Conservation (phyloP, 2,888 invertebrate species). For the Drosophila incognita region DNA sequence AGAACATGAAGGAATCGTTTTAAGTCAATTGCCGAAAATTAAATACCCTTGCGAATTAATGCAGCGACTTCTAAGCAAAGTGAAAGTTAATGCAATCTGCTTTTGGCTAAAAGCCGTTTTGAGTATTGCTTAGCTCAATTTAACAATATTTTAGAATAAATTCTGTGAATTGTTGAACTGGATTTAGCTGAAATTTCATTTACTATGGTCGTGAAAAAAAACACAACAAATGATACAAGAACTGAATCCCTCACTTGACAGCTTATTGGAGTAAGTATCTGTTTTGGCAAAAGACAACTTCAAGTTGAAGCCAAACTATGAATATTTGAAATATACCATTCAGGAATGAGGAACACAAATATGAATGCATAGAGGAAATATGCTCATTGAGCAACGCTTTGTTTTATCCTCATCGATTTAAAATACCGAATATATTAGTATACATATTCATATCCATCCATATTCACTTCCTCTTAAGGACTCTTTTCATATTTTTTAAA, state of each 20-base stretch:
- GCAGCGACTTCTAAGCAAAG: not conserved
- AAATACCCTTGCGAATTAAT: constrained; percentile 27
- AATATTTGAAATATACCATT: not conserved
- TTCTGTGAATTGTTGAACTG: not conserved
- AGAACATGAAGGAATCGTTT: constrained; percentile 20
- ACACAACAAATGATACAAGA: not conserved
- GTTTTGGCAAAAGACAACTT: not conserved
- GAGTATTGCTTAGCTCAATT: not conserved
- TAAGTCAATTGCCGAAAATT: not conserved
- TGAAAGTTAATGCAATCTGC: not conserved
- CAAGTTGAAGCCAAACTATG: not conserved
- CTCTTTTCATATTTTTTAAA: not conserved
- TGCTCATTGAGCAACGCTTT: not conserved
- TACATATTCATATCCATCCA: too few species aligned
- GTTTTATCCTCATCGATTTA: not conserved
- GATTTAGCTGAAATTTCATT: not conserved
- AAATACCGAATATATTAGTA: not conserved
- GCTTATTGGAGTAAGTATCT: not conserved
- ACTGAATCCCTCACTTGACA: not conserved
- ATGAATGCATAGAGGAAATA: not conserved
- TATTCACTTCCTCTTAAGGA: not conserved
- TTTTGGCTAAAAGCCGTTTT: not conserved
- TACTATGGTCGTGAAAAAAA: not conserved
- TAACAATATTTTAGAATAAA: not conserved
- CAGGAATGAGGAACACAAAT: not conserved